Percentiles rank a stretch among this genome's conserved stretches.
phyloP scores from a whole-genome alignment of 2,888 invertebrate genomes.

The Pandemis corylana region DNA sequence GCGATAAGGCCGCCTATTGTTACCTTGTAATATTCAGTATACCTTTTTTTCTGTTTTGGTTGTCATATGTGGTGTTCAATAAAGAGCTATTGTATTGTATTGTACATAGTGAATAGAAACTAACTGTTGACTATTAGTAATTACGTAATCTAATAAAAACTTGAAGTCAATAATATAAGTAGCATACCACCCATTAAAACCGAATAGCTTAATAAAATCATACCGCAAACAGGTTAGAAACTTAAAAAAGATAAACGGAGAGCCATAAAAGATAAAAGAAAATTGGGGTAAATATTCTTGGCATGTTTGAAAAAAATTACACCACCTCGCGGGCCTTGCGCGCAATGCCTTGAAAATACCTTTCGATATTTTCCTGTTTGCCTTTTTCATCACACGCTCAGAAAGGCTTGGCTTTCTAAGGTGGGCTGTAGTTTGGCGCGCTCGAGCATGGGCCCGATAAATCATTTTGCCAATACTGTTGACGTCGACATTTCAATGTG shows the following conservation, averaged over 20 bases:
- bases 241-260: conserved; percentile 5
- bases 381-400: conserved; percentile 34
- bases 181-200: not conserved
- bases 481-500: conserved; percentile 16
- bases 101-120: no score
- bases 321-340: conserved; percentile 16
- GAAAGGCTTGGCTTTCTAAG: conserved; percentile 33
- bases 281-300: conserved; percentile 16
- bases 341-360: conserved; percentile 17
- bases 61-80: no score
- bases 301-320: conserved; percentile 25
- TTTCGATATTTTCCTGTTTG: conserved; percentile 33
- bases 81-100: no score
- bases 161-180: not conserved
- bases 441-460: conserved; percentile 26
- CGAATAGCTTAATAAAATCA: not conserved
- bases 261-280: conserved; percentile 10
- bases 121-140: no score
- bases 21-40: no score
- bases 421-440: conserved; percentile 27
- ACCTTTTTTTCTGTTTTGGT: no score
- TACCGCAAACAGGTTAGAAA: not conserved
- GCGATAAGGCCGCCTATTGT: no score
- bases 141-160: no score
- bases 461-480: conserved; percentile 35